Percentiles rank a stretch among this genome's conserved stretches.
Conservation (phyloP, 2,888 invertebrate species). For the Ochropacha duplaris region DNA sequence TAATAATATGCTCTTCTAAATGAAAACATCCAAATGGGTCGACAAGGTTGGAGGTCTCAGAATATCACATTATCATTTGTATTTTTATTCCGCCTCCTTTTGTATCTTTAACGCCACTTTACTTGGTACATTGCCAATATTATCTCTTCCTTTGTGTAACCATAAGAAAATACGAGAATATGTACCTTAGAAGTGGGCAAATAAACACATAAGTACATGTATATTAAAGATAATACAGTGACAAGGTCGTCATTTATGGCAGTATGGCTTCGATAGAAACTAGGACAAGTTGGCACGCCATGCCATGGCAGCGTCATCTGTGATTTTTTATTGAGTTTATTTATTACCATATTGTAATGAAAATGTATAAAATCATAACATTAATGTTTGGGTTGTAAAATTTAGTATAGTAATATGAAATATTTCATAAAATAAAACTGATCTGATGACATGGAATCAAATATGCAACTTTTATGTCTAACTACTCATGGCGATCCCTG, state of each 20-base stretch:
- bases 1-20: neutral
- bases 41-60: neutral
- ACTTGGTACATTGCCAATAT: slow-evolving; percentile 33
- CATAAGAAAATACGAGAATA: slow-evolving; percentile 2
- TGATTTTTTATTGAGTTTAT: neutral
- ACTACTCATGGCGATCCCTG: no score
- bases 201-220: slow-evolving; percentile 6
- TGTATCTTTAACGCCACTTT: slow-evolving; percentile 15
- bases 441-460: no score
- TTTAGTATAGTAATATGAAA: no score
- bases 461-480: no score
- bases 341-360: neutral
- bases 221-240: slow-evolving; percentile 7
- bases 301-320: slow-evolving; percentile 4
- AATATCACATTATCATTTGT: neutral
- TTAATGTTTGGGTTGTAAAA: no score
- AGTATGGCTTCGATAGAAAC: slow-evolving; percentile 49
- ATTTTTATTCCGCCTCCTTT: neutral
- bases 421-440: no score
- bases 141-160: slow-evolving; percentile 21
- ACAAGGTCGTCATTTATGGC: slow-evolving; percentile 38
- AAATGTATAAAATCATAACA: neutral
- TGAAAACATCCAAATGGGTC: neutral
- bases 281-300: slow-evolving; percentile 26
- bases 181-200: slow-evolving; percentile 2